Conservation (phyloP, 2,888 invertebrate genomes). For the Drosophila conformis region DNA sequence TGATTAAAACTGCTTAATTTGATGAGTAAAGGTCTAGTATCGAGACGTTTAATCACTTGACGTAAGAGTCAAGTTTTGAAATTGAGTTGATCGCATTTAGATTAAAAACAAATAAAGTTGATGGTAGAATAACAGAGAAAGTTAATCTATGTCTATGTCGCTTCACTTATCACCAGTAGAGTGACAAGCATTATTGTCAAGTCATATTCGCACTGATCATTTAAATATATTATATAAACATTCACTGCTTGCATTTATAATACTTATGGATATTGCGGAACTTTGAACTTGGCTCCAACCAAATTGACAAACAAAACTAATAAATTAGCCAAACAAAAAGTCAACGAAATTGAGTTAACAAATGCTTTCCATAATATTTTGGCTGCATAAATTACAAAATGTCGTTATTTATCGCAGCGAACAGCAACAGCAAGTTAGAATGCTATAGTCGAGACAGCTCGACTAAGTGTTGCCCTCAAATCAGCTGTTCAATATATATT, state of each 20-base stretch:
- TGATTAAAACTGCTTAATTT: background rate
- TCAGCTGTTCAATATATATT: background rate
- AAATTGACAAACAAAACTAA: conserved; percentile 31
- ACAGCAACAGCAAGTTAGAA: background rate
- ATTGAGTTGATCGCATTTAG: background rate
- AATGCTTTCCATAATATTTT: conserved; percentile 27
- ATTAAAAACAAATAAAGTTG: background rate
- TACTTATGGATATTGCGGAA: conserved; percentile 9
- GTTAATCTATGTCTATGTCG: background rate
- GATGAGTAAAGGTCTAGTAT: conserved; percentile 2
- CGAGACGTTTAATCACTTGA: background rate
- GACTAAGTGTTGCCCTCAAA: background rate
- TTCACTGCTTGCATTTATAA: background rate
- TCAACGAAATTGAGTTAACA: conserved; percentile 26
- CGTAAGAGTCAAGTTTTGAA: background rate
- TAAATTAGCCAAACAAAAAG: conserved; percentile 16
- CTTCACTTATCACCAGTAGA: background rate
- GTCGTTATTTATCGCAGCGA: conserved; percentile 34
- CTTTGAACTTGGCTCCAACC: conserved; percentile 53
- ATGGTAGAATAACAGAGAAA: background rate
- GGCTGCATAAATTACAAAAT: conserved; percentile 45
- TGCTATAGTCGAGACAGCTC: background rate
- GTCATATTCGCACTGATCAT: background rate
- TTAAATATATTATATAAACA: conserved; percentile 1
- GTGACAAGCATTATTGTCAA: background rate